Base-by-base conservation (phyloP, 2,113 vertebrate genomes). In the Prionailurus bengalensis region DNA sequence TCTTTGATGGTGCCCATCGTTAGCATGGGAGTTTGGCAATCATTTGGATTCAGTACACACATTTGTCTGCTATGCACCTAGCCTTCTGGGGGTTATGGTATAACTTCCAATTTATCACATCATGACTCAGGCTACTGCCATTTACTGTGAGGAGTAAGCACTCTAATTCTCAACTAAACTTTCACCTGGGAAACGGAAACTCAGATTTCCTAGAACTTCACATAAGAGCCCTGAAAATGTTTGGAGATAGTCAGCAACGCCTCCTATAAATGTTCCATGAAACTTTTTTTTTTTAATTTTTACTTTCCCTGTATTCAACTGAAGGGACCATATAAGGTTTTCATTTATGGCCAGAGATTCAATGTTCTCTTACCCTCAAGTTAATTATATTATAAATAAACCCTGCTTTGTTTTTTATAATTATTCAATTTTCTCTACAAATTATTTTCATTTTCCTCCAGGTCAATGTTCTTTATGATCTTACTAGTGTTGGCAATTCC, bases 321-420 rank as follows among this genome's bases (percentile, higher is more conserved):
- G n/a, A 74, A 0, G 2, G 2, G 4, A 39, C 25, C 9, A 39
- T 16, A 68, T 27, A 15, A 19, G 4, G 25, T 27, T 48, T 3
- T 25, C 51, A 83, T n/a, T 61, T 36, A 70, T 61, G 29, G 0
- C 13, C 76, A 33, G 6, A n/a, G 17, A 68, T 4, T 63, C 15
- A n/a, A 15, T 53, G 19, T 58, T 81, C 10, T 68, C 63, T 93
- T 45, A 66, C 2, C 7, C 5, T 80, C 9, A 42, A 13, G 61
- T 33, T 33, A 39, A 74, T 74, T 85, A 58, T 55, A 74, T 74
- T 85, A 58, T 55, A 81, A 68, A 31, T 63, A 92, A 95, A 68
- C 19, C 1, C 4, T 61, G 36, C 13, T 68, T 70, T 61, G 2
- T 66, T 92, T 12, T 45, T 45, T 14, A 65, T 58, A 36, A 39